Base-by-base conservation (phyloP, 1,140 invertebrate genomes). In the Galleria mellonella region DNA sequence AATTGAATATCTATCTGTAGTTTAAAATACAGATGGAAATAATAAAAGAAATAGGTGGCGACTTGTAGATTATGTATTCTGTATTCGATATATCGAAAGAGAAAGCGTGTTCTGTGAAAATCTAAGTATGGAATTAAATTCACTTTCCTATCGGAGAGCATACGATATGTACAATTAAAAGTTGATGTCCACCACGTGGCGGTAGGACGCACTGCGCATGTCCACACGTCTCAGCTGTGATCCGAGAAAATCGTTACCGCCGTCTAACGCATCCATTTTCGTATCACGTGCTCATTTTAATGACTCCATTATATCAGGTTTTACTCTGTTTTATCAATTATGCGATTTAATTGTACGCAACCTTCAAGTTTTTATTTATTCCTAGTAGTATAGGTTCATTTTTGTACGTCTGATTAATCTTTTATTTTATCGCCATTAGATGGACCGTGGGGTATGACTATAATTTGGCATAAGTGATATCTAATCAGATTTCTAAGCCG, bases 201-300 rank as follows among this genome's bases (percentile, higher is more conserved):
- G 28, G 11, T 12, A 1, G 27, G 13, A 1, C 10, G 15, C 43
- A 61, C n/a, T 74, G 75, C 77, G 76, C 77, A 82, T 49, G 77
- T 71, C 63, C 43, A 53, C 62, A 37, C 45, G 54, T 45, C 55
- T 71, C 77, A 83, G 77, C 77, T 82, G 76, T 62, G 66, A 60
- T 61, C 48, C 57, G 41, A 62, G 73, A 82, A 83, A 83, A 83
- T 83, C 79, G 77, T 83, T 83, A 83, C 58, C 59, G 45, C 7
- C 49, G 47, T 47, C 57, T 54, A 51, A 49, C 58, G 57, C 61
- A 54, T 51, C 51, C 52, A 55, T 47, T 45, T 49, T 47, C 17
- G 32, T 32, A 50, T 57, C 62, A 73, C 58, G 58, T 77, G 65
- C 39, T 37, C 37, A 14, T 8, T 29, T 30, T 13, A 35, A 40